Conservation (phyloP, 2,113 vertebrate species). For the Psammodynastes pulverulentus region DNA sequence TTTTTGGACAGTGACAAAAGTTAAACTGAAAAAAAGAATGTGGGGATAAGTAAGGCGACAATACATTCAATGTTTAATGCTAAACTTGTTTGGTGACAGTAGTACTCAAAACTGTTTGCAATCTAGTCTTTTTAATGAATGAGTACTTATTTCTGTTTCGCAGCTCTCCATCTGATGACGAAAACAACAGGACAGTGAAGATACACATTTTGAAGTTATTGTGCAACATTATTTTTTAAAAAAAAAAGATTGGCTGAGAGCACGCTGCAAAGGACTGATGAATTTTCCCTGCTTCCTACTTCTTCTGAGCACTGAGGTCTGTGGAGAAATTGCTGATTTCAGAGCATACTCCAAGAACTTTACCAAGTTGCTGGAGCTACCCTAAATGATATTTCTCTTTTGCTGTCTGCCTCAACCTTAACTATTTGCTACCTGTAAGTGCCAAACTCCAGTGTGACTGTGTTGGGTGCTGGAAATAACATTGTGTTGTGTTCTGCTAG, state of each 20-base stretch:
- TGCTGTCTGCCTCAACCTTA: background rate
- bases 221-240: background rate
- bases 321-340: constrained; percentile 19
- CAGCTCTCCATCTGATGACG: constrained; percentile 67
- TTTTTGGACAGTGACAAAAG: background rate
- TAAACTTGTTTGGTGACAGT: constrained; percentile 17
- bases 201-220: constrained; percentile 42
- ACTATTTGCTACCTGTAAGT: background rate
- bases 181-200: constrained; percentile 54
- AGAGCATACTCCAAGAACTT: constrained; percentile 24
- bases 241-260: constrained; percentile 18
- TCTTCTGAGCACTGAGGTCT: constrained; percentile 11
- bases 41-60: background rate
- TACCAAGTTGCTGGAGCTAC: constrained; percentile 28
- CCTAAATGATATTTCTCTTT: constrained; percentile 1
- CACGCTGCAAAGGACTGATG: constrained; percentile 11
- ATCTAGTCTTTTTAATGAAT: constrained; percentile 25
- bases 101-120: constrained; percentile 3
- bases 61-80: constrained; percentile 9
- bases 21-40: background rate
- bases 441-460: background rate
- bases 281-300: constrained; percentile 18
- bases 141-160: constrained; percentile 49
- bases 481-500: background rate
- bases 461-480: background rate